Conservation (phyloP, 2,113 vertebrate genomes). For the Anthoscopus minutus region DNA sequence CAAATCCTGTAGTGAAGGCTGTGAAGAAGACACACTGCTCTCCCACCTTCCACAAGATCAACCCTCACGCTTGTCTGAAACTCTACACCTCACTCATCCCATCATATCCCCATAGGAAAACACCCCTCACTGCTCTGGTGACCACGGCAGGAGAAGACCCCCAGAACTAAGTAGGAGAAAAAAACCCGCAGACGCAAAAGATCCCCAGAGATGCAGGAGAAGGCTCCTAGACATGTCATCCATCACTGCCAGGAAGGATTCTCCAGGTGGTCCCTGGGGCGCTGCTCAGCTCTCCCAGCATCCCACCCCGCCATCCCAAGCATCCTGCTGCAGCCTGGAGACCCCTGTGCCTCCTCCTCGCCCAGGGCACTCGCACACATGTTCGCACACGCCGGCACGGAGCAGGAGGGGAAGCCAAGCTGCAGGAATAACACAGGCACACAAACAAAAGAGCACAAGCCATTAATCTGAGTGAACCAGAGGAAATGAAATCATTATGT, state of each 20-base stretch:
- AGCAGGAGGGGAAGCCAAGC: background rate
- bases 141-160: rapidly evolving
- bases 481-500: constrained; percentile 83
- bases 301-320: background rate
- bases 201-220: background rate
- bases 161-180: background rate
- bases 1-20: rapidly evolving
- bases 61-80: rapidly evolving
- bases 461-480: constrained; percentile 71
- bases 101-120: background rate
- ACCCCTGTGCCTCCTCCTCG: rapidly evolving
- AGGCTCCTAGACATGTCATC: background rate
- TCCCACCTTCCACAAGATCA: background rate
- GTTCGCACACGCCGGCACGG: background rate
- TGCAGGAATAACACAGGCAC: constrained; percentile 51
- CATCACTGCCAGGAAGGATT: background rate
- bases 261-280: background rate
- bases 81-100: background rate
- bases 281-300: background rate
- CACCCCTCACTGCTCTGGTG: rapidly evolving
- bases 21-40: background rate
- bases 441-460: constrained; percentile 57
- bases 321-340: background rate
- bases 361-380: background rate
- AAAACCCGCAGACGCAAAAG: background rate